Percentiles rank a stretch among this genome's conserved stretches.
phyloP scores from a whole-genome alignment of 2,888 invertebrate genomes.

The Argyresthia goedartella region DNA sequence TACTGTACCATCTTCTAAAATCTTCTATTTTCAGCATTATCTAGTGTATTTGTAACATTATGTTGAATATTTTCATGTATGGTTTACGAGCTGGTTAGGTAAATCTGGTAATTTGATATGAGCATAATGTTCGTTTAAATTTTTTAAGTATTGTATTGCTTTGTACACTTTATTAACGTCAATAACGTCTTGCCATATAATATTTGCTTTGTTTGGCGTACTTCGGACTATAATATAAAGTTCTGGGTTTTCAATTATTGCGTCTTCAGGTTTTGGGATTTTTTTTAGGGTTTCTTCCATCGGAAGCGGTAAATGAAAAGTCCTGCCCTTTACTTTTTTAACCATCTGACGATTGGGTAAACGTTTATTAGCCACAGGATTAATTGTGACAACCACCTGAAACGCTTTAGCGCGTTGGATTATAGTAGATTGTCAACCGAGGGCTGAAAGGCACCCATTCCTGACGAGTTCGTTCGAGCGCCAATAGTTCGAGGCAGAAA shows the following conservation, averaged over 20 bases:
- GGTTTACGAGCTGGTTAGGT: conserved; percentile 9
- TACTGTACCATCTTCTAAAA: not conserved
- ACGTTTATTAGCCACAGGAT: conserved; percentile 22
- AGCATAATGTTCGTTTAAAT: conserved; percentile 20
- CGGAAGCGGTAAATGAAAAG: conserved; percentile 29
- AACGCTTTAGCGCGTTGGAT: conserved; percentile 24
- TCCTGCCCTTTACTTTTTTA: conserved; percentile 14
- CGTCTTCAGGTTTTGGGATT: conserved; percentile 19
- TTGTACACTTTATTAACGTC: conserved; percentile 22
- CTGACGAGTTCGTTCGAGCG: too few species aligned
- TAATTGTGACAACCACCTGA: conserved; percentile 24
- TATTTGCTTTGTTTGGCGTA: not conserved
- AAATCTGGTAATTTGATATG: conserved; percentile 17
- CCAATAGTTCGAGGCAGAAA: too few species aligned
- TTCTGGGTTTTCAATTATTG: conserved; percentile 15
- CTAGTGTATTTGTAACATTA: conserved; percentile 3
- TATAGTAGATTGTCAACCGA: too few species aligned
- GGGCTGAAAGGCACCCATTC: too few species aligned
- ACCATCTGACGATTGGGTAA: conserved; percentile 18
- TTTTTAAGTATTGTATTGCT: conserved; percentile 22
- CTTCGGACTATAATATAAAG: conserved; percentile 8
- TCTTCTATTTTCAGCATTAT: conserved; percentile 17
- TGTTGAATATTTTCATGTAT: conserved; percentile 7
- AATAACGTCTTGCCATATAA: conserved; percentile 22
- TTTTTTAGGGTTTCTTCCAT: conserved; percentile 26